Base-by-base conservation (phyloP, 2,888 invertebrate species). In the Archips xylosteana region DNA sequence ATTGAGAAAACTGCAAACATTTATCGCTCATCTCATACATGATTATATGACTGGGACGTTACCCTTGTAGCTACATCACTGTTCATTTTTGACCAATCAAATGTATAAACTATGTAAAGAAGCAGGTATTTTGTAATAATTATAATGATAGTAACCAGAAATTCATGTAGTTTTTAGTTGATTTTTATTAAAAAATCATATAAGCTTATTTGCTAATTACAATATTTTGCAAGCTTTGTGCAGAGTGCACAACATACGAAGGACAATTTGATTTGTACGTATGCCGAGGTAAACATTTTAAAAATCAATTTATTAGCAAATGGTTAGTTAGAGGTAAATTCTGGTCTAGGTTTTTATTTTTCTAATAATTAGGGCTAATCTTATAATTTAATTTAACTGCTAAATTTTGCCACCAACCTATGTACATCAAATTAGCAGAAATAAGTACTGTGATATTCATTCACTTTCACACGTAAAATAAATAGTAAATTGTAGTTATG, bases 381-480 rank as follows among this genome's bases (percentile, higher is more conserved):
- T 63, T 62, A 36, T 68, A 63, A 77, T 75, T 73, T 73, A 65
- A 78, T 78, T 77, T 75, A 79, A 77, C 78, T 70, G 72, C 75
- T 70, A 77, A 70, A 76, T 74, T 77, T 78, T 68, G 77, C 70
- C 70, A 69, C 62, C 73, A 67, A 66, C 79, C 80, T 80, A 80
- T 82, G 82, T 83, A 83, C 83, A 82, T 85, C 82, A 85, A 85
- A 85, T 83, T 85, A 87, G 89, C 86, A 85, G 87, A 89, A 82
- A 76, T 80, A 80, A 88, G 85, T 91, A 90, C 91, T 92, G 92
- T 92, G 92, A 92, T 92, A 92, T 88, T 87, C 87, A 88, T 91
- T 90, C 87, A 87, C 86, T 86, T 87, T 89, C 87, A 87, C 82
- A 78, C 84, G 79, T 86, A 82, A 82, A 67, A 67, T 71, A 71